phyloP scores from a whole-genome alignment of 2,888 invertebrate genomes.

The Oligia strigilis region DNA sequence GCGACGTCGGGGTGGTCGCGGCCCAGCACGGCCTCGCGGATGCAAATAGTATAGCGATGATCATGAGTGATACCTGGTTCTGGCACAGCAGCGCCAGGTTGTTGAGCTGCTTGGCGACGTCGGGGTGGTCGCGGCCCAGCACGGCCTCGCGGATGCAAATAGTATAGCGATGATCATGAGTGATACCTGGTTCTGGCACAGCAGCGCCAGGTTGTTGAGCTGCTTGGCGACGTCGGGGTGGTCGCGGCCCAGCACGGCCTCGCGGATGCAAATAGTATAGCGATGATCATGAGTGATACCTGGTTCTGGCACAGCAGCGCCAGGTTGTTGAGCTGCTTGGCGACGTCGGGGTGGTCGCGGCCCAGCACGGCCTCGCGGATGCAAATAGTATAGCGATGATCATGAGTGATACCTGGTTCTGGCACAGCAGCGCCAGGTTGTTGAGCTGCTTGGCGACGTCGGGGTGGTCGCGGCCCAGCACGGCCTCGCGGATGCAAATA shows the following conservation, averaged over 20 bases:
- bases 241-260: conserved; percentile 99
- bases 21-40: conserved; percentile 99
- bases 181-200: conserved; percentile 98
- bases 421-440: conserved; percentile 99
- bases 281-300: conserved; percentile 72
- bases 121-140: conserved; percentile 99
- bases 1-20: conserved; percentile 99
- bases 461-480: conserved; percentile 99
- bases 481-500: conserved; percentile 98
- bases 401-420: conserved; percentile 94
- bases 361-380: conserved; percentile 99
- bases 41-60: conserved; percentile 90
- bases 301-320: conserved; percentile 99
- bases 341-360: conserved; percentile 99
- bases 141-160: conserved; percentile 99
- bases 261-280: conserved; percentile 94
- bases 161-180: background rate
- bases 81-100: conserved; percentile 99
- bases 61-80: conserved; percentile 93
- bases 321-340: conserved; percentile 99
- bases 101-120: conserved; percentile 99
- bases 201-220: conserved; percentile 98
- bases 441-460: conserved; percentile 99
- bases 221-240: conserved; percentile 99
- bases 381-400: conserved; percentile 84